These are phyloP conservation scores for Butorides virescens DNA, from an alignment of 2,113 vertebrate species.

Conservation along the genomic window DNA sequence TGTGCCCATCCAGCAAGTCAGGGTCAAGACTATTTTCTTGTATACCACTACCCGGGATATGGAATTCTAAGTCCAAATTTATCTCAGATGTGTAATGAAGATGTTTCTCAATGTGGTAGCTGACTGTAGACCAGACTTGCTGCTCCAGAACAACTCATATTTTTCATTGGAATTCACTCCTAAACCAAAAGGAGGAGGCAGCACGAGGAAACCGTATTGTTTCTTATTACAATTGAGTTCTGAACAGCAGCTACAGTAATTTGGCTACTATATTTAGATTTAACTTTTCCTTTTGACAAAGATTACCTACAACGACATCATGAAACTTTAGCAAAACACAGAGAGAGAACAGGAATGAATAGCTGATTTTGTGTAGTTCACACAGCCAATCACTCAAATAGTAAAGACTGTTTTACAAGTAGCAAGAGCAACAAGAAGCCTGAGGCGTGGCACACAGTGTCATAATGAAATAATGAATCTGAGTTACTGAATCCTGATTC, in stretches of 20 bases:
- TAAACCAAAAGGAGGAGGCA: neutral
- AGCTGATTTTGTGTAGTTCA: neutral
- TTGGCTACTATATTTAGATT: neutral
- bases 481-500: neutral
- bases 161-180: neutral
- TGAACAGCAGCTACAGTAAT: neutral
- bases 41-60: neutral
- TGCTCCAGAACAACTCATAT: neutral
- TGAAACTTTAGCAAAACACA: neutral
- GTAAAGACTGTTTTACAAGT: neutral
- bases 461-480: neutral
- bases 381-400: neutral
- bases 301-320: neutral
- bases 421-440: neutral
- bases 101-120: slow-evolving; percentile 4
- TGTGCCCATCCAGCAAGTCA: neutral
- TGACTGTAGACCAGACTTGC: neutral
- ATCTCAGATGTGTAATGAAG: neutral
- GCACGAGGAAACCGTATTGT: neutral
- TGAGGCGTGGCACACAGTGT: neutral
- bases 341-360: neutral
- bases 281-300: neutral
- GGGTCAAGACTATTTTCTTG: neutral
- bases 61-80: neutral
- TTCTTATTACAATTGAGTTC: neutral